These are phyloP conservation scores for Drosophila acutilabella DNA, from an alignment of 2,888 invertebrate genomes.

Conservation along the genomic window DNA sequence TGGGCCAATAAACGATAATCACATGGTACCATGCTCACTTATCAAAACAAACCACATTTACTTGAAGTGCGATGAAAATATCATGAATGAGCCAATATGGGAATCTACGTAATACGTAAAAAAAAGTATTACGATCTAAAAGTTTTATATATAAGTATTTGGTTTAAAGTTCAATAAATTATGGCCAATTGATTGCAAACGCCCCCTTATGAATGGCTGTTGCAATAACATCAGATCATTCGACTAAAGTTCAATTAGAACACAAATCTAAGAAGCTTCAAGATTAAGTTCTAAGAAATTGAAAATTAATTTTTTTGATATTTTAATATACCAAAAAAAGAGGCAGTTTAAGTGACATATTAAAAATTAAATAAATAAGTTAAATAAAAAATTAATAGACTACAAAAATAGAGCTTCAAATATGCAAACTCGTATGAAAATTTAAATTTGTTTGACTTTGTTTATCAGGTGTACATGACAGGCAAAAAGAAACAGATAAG, in stretches of 20 bases:
- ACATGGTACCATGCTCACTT: conserved; percentile 34
- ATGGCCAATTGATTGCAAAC: background rate
- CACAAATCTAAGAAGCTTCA: too few relatives aligned
- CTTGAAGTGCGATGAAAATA: background rate
- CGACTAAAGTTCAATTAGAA: background rate
- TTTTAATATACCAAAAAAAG: too few relatives aligned
- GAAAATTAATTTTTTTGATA: too few relatives aligned
- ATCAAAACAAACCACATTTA: conserved; percentile 20
- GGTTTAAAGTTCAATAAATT: conserved; percentile 4
- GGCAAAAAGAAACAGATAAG: too few relatives aligned
- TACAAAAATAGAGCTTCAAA: too few relatives aligned
- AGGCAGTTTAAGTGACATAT: too few relatives aligned
- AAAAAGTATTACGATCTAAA: background rate
- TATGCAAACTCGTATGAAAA: too few relatives aligned
- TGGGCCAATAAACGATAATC: conserved; percentile 49
- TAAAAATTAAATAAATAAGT: too few relatives aligned
- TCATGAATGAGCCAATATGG: conserved; percentile 26
- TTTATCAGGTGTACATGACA: too few relatives aligned
- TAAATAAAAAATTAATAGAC: too few relatives aligned
- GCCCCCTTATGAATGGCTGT: background rate
- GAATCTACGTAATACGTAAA: conserved; percentile 10
- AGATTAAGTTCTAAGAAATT: too few relatives aligned
- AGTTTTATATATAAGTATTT: background rate
- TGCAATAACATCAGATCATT: background rate
- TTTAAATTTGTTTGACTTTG: too few relatives aligned